Evolutionary conservation across 2,888 invertebrate species (phyloP).

Genomic region (Gymnoscelis rufifasciata): DNA sequence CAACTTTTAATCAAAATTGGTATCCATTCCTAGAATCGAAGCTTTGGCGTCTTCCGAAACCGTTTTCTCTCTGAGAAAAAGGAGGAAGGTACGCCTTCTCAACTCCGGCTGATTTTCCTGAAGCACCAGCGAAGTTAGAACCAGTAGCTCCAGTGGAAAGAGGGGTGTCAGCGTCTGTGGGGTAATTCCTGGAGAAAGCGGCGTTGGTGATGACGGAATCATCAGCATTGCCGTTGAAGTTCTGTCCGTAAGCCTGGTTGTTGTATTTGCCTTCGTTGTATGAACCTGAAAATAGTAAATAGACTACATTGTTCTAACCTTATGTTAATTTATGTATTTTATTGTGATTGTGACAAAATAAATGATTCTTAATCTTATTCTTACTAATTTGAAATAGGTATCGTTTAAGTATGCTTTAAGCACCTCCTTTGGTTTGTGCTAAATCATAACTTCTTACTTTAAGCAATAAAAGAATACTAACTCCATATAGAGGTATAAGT

Average conservation of each 20-base stretch:
- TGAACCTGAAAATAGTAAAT: constrained; percentile 47
- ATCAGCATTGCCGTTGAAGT: constrained; percentile 27
- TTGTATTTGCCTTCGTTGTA: constrained; percentile 60
- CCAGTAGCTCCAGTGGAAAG: constrained; percentile 2
- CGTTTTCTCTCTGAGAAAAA: constrained; percentile 20
- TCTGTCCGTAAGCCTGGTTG: constrained; percentile 20
- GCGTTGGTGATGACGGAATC: constrained; percentile 52
- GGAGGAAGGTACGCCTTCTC: constrained; percentile 54
- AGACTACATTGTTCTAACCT: no score
- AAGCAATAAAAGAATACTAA: no score
- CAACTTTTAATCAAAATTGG: constrained; percentile 26
- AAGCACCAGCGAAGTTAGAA: constrained; percentile 6
- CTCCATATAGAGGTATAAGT: no score
- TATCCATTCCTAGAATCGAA: constrained; percentile 50
- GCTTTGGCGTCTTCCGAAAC: constrained; percentile 35
- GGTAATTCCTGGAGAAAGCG: constrained; percentile 30
- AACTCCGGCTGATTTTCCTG: no score
- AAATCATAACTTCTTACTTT: no score
- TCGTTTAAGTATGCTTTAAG: no score
- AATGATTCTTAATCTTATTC: no score
- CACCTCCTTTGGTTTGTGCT: no score
- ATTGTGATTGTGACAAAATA: no score
- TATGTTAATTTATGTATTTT: no score
- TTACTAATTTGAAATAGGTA: no score
- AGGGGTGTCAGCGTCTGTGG: constrained; percentile 8